phyloP scores from a whole-genome alignment of 1,140 invertebrate species.

The Lanistes nyassanus region DNA sequence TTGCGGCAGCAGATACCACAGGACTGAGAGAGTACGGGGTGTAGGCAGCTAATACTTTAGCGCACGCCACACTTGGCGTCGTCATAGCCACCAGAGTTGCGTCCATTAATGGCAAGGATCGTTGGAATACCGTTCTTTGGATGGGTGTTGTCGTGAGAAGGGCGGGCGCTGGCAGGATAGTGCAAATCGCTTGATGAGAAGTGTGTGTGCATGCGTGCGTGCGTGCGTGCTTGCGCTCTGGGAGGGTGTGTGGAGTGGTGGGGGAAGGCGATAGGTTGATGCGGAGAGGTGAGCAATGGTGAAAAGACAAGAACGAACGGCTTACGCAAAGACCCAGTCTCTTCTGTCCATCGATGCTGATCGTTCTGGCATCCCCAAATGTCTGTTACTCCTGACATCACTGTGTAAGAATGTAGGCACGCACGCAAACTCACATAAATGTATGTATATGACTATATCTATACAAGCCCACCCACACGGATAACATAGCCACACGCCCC shows the following conservation, averaged over 20 bases:
- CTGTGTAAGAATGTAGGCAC: neutral
- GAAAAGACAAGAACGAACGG: neutral
- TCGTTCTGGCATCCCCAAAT: neutral
- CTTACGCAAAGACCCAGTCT: neutral
- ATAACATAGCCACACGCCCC: too few relatives aligned
- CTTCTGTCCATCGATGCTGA: neutral
- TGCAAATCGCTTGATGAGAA: neutral
- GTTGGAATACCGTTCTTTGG: slow-evolving; percentile 9
- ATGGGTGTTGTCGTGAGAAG: slow-evolving; percentile 7
- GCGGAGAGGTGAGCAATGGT: too few relatives aligned
- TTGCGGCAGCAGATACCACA: neutral
- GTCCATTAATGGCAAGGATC: too few relatives aligned
- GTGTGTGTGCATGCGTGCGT: neutral
- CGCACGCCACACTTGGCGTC: too few relatives aligned
- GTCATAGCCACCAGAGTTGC: too few relatives aligned
- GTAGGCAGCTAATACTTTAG: too few relatives aligned
- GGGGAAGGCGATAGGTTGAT: neutral
- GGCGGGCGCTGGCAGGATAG: neutral
- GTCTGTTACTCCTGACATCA: neutral
- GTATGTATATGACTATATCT: neutral
- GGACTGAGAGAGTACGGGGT: neutral
- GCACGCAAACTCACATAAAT: neutral
- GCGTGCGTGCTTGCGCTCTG: neutral
- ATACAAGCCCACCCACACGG: neutral
- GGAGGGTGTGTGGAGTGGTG: neutral